phyloP scores from a whole-genome alignment of 2,797 vertebrate genomes.

The Leptodactylus fallax region DNA sequence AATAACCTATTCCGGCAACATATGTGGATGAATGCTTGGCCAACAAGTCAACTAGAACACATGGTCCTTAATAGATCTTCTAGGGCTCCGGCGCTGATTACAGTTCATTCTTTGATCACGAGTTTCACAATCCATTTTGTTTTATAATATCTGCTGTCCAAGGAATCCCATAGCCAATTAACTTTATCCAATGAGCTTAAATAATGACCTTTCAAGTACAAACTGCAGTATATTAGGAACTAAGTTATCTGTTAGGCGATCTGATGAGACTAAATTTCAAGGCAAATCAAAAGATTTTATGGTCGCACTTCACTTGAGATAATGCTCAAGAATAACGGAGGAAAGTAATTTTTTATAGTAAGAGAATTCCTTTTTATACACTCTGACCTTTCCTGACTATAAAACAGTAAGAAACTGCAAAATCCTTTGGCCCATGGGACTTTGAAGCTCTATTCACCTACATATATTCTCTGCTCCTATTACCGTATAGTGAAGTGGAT shows the following conservation, averaged over 20 bases:
- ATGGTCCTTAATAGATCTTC: slow-evolving; percentile 41
- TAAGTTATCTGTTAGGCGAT: slow-evolving; percentile 44
- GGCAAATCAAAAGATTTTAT: slow-evolving; percentile 50
- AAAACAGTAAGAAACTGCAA: slow-evolving; percentile 56
- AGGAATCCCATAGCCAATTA: slow-evolving; percentile 60
- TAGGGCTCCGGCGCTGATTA: slow-evolving; percentile 48
- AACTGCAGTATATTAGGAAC: slow-evolving; percentile 49
- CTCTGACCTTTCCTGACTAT: slow-evolving; percentile 60
- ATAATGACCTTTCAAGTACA: slow-evolving; percentile 54
- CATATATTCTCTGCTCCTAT: slow-evolving; percentile 47
- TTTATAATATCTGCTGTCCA: slow-evolving; percentile 51
- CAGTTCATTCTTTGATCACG: slow-evolving; percentile 53
- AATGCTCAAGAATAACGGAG: slow-evolving; percentile 45
- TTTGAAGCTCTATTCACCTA: slow-evolving; percentile 40
- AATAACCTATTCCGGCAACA: slow-evolving; percentile 56
- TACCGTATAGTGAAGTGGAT: slow-evolving; percentile 28
- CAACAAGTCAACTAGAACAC: slow-evolving; percentile 57
- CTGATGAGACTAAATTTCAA: slow-evolving; percentile 47
- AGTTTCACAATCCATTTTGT: slow-evolving; percentile 42
- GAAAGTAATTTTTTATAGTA: slow-evolving; percentile 50
- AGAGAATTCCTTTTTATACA: slow-evolving; percentile 53
- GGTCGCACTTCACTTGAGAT: slow-evolving; percentile 51
- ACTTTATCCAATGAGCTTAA: slow-evolving; percentile 55
- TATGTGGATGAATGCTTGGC: slow-evolving; percentile 55
- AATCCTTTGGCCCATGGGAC: slow-evolving; percentile 53